Percentiles rank a stretch among this genome's conserved stretches.
Evolutionary conservation across 2,888 invertebrate species (phyloP).

Genomic region (Atherix ibis): DNA sequence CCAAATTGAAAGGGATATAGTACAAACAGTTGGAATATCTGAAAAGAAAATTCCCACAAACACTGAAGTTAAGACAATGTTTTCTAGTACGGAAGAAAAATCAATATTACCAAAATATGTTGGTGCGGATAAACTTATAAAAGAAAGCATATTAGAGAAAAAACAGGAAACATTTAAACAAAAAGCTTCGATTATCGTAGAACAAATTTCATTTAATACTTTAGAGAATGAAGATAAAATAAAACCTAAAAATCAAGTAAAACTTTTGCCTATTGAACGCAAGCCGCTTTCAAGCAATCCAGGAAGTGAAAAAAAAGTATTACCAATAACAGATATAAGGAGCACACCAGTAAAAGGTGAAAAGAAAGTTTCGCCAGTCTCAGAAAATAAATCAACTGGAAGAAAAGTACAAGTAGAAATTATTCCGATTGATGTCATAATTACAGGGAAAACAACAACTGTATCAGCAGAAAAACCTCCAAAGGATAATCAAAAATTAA

Average conservation of each 20-base stretch:
- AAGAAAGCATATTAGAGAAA: background rate
- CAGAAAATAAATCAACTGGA: conserved; percentile 11
- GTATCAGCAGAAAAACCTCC: conserved; percentile 13
- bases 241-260: background rate
- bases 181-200: too few species aligned
- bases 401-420: background rate
- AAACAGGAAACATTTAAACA: background rate
- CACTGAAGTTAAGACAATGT: conserved; percentile 10
- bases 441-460: too few species aligned
- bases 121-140: too few species aligned
- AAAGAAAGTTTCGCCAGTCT: background rate
- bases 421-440: conserved; percentile 1
- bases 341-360: background rate
- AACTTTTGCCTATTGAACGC: background rate
- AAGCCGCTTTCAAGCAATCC: background rate
- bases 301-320: too few species aligned
- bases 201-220: too few species aligned
- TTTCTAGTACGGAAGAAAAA: too few species aligned
- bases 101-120: too few species aligned
- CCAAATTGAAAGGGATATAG: conserved; percentile 7
- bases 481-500: background rate
- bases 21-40: conserved; percentile 1
- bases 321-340: conserved; percentile 11
- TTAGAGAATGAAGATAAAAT: background rate
- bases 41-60: conserved; percentile 11